phyloP scores from a whole-genome alignment of 2,888 invertebrate genomes.

The Diarsia dahlii region DNA sequence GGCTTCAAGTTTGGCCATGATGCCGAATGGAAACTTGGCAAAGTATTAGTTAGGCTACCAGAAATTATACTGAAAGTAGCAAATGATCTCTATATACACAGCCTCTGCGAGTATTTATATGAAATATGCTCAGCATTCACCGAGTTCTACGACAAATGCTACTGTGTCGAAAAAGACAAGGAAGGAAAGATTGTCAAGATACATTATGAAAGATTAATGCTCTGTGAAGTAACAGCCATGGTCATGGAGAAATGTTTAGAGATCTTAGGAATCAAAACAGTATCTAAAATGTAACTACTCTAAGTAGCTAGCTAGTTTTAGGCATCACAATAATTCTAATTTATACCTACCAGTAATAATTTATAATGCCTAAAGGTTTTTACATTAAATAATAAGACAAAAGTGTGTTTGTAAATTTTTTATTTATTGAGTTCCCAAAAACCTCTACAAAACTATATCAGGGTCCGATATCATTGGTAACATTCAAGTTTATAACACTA shows the following conservation, averaged over 20 bases:
- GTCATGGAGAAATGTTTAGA: slow-evolving; percentile 96
- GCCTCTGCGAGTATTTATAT: slow-evolving; percentile 98
- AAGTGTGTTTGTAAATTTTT: slow-evolving; percentile 76
- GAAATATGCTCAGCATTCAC: slow-evolving; percentile 98
- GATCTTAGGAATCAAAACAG: slow-evolving; percentile 97
- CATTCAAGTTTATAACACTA: slow-evolving; percentile 75
- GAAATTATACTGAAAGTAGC: slow-evolving; percentile 96
- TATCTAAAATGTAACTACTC: slow-evolving; percentile 95
- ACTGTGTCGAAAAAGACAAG: slow-evolving; percentile 98
- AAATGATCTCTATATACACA: slow-evolving; percentile 95
- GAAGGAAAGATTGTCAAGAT: slow-evolving; percentile 95
- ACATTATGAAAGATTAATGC: slow-evolving; percentile 95
- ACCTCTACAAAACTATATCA: slow-evolving; percentile 90
- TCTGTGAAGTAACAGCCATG: slow-evolving; percentile 97
- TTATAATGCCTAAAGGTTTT: slow-evolving; percentile 55
- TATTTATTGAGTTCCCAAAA: slow-evolving; percentile 89
- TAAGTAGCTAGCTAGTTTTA: slow-evolving; percentile 46
- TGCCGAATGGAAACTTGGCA: slow-evolving; percentile 98
- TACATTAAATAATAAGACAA: slow-evolving; percentile 71
- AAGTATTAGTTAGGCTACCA: slow-evolving; percentile 96
- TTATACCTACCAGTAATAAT: slow-evolving; percentile 57
- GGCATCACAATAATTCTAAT: slow-evolving; percentile 65
- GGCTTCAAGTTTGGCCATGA: slow-evolving; percentile 95
- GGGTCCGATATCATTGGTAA: slow-evolving; percentile 84
- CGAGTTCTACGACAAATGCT: slow-evolving; percentile 99